Evolutionary conservation across 2,888 invertebrate genomes (phyloP).

Genomic region (Drosophila eohydei): DNA sequence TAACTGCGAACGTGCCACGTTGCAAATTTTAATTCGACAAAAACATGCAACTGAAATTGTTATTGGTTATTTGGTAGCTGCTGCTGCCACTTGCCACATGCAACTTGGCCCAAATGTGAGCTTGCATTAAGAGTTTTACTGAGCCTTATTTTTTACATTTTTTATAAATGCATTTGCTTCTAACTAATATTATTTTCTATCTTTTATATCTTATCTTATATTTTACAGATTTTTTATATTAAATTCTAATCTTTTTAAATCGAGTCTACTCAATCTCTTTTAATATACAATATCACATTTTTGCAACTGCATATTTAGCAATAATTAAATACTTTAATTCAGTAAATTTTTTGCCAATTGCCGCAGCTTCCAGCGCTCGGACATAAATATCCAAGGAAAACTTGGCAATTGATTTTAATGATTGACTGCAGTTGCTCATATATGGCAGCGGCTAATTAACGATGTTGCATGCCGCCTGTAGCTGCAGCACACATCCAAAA

Average conservation of each 20-base stretch:
- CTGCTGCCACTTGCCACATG: constrained; percentile 36
- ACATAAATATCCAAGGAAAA: constrained; percentile 45
- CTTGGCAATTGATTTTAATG: constrained; percentile 63
- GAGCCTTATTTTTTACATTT: not conserved
- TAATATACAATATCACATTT: too few species aligned
- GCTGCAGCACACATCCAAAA: constrained; percentile 41
- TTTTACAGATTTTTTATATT: not conserved
- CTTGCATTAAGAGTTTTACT: constrained; percentile 13
- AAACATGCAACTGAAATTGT: constrained; percentile 75
- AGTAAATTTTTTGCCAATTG: not conserved
- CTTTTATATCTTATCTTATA: not conserved
- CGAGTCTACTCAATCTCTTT: not conserved
- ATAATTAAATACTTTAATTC: constrained; percentile 1
- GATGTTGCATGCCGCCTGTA: constrained; percentile 45
- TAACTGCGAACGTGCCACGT: constrained; percentile 67
- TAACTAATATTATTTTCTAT: not conserved
- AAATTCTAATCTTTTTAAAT: not conserved
- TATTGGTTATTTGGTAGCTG: constrained; percentile 66
- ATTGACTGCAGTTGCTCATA: constrained; percentile 48
- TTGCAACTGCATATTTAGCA: not conserved
- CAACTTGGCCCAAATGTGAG: constrained; percentile 50
- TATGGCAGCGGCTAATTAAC: constrained; percentile 55
- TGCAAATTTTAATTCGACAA: constrained; percentile 81
- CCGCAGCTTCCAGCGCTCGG: not conserved
- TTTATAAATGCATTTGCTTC: not conserved